phyloP scores from a whole-genome alignment of 1,140 invertebrate species.

The Halesus radiatus region DNA sequence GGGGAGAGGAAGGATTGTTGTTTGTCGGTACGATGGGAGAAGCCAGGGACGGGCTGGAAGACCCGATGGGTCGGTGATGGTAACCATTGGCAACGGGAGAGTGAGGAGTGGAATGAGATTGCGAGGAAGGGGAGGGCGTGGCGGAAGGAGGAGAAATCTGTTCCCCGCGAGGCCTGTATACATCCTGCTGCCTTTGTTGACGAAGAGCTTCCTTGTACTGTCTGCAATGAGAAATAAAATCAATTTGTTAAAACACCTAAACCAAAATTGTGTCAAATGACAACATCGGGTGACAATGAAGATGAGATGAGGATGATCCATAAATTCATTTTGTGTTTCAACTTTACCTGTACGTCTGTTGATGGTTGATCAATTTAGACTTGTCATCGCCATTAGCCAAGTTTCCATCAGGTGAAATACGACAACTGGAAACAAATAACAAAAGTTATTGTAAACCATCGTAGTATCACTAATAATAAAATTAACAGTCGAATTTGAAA shows the following conservation, averaged over 20 bases:
- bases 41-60: constrained; percentile 62
- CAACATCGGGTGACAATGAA: background rate
- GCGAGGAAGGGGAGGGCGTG: constrained; percentile 61
- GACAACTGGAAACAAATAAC: constrained; percentile 63
- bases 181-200: constrained; percentile 84
- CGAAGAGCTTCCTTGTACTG: constrained; percentile 91
- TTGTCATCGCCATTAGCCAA: constrained; percentile 75
- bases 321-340: background rate
- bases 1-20: constrained; percentile 16
- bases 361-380: constrained; percentile 79
- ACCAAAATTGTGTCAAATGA: background rate
- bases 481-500: too few species aligned
- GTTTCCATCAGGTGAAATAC: constrained; percentile 64
- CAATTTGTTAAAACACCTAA: background rate
- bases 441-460: background rate
- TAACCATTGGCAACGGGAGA: constrained; percentile 66
- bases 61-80: constrained; percentile 60
- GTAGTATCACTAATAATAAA: too few species aligned
- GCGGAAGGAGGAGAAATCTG: constrained; percentile 67
- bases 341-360: constrained; percentile 86
- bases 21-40: constrained; percentile 44
- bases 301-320: too few species aligned
- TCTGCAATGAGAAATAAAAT: constrained; percentile 66
- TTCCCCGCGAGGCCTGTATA: constrained; percentile 77
- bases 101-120: constrained; percentile 63